A percentile compares a stretch with the other conserved stretches of the same genome.
Conservation (phyloP, 2,113 vertebrate species). For the Amia ocellicauda region DNA sequence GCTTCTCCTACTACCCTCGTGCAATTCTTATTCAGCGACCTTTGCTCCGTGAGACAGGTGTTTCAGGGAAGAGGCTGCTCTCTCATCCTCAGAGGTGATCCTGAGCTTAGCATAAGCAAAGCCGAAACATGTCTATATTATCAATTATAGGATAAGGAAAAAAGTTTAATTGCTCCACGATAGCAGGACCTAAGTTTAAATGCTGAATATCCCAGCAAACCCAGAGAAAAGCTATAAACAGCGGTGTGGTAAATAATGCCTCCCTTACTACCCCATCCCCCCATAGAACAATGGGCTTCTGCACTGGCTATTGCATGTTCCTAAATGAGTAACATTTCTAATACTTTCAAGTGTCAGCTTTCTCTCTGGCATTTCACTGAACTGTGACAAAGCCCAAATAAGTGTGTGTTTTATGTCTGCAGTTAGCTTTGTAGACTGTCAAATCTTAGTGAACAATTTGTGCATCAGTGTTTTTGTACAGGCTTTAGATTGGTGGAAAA, state of each 20-base stretch:
- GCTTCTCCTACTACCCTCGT: background rate
- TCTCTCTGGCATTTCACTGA: background rate
- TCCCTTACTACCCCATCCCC: background rate
- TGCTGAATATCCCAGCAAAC: too few species aligned
- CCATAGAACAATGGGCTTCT: background rate
- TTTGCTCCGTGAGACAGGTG: slow-evolving; percentile 14
- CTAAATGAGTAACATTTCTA: background rate
- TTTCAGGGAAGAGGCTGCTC: background rate
- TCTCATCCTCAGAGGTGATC: background rate
- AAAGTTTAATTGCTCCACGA: background rate
- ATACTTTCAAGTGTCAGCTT: background rate
- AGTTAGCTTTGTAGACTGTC: too few species aligned
- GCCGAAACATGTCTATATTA: too few species aligned
- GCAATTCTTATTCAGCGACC: background rate
- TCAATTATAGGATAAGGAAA: background rate
- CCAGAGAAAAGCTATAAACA: background rate
- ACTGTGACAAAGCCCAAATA: background rate
- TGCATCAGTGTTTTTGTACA: too few species aligned
- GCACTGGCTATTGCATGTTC: background rate
- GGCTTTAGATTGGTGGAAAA: too few species aligned
- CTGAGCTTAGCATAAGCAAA: background rate
- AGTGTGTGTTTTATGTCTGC: too few species aligned
- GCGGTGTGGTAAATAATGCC: too few species aligned
- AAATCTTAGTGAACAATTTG: too few species aligned
- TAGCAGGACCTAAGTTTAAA: background rate